Conservation (phyloP, 2,113 vertebrate genomes). For the Dolichallabes microphthalmus region DNA sequence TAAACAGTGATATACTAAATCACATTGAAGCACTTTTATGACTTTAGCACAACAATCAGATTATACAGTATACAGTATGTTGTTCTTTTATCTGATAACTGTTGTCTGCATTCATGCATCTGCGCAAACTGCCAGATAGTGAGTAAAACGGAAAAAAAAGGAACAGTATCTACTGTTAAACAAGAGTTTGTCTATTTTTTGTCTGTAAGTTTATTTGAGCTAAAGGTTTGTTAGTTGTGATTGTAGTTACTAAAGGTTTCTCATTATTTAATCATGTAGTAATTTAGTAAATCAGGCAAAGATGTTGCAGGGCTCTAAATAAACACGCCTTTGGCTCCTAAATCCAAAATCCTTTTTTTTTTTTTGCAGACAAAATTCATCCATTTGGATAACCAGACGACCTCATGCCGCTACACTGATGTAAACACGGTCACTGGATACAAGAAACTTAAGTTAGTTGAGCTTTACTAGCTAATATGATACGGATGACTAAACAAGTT, state of each 20-base stretch:
- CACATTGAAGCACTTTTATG: too few relatives aligned
- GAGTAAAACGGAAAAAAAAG: too few relatives aligned
- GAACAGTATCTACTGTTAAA: background rate
- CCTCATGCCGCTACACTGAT: too few relatives aligned
- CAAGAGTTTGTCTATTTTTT: background rate
- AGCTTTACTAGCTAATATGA: too few relatives aligned
- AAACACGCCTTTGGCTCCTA: too few relatives aligned
- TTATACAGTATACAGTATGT: background rate
- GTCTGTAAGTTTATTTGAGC: too few relatives aligned
- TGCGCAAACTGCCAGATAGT: background rate
- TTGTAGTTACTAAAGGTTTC: background rate
- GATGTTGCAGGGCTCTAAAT: background rate
- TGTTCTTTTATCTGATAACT: background rate
- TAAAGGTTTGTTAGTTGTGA: background rate
- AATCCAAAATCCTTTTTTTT: too few relatives aligned
- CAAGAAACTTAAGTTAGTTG: too few relatives aligned
- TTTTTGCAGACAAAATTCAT: too few relatives aligned
- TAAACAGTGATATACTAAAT: conserved; percentile 2
- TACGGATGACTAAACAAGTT: too few relatives aligned
- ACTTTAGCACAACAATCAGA: background rate
- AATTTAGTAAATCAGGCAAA: background rate
- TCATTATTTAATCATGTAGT: background rate
- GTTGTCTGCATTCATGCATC: background rate
- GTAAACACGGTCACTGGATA: too few relatives aligned
- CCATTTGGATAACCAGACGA: too few relatives aligned